phyloP scores from a whole-genome alignment of 1,140 invertebrate species.

The Belonocnema kinseyi region DNA sequence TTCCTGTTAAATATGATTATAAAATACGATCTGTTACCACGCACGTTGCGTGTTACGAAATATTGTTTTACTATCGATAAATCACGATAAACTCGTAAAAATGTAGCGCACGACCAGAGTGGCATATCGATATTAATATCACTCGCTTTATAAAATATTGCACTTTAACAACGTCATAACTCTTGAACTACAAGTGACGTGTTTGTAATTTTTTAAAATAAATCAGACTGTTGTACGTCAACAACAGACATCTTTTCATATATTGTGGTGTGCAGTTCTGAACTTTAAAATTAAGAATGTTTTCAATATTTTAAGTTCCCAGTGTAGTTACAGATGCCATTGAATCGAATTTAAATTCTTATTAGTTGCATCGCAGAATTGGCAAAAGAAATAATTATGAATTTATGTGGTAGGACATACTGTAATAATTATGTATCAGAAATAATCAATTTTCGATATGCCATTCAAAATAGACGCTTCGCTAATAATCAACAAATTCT shows the following conservation, averaged over 20 bases:
- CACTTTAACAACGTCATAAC: slow-evolving; percentile 19
- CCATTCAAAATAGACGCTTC: slow-evolving; percentile 12
- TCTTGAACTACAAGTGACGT: slow-evolving; percentile 3
- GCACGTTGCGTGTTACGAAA: background rate
- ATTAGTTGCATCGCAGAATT: too few relatives aligned
- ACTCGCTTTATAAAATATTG: slow-evolving; percentile 19
- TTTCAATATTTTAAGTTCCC: too few relatives aligned
- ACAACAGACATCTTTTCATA: too few relatives aligned
- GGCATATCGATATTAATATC: slow-evolving; percentile 25
- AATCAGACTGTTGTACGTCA: too few relatives aligned
- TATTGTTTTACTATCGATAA: slow-evolving; percentile 20
- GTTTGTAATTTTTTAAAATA: background rate
- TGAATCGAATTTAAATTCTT: too few relatives aligned
- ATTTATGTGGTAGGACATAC: background rate
- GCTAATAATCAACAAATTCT: slow-evolving; percentile 16
- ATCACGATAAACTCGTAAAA: slow-evolving; percentile 22
- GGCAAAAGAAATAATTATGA: too few relatives aligned
- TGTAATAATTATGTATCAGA: too few relatives aligned
- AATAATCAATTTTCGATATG: slow-evolving; percentile 1
- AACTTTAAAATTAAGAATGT: too few relatives aligned
- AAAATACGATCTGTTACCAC: background rate
- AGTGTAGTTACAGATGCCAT: too few relatives aligned
- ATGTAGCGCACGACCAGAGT: slow-evolving; percentile 12
- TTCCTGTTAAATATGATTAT: background rate
- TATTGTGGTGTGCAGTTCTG: too few relatives aligned